phyloP scores from a whole-genome alignment of 1,140 invertebrate species.

The Drosophila nigromelanica region DNA sequence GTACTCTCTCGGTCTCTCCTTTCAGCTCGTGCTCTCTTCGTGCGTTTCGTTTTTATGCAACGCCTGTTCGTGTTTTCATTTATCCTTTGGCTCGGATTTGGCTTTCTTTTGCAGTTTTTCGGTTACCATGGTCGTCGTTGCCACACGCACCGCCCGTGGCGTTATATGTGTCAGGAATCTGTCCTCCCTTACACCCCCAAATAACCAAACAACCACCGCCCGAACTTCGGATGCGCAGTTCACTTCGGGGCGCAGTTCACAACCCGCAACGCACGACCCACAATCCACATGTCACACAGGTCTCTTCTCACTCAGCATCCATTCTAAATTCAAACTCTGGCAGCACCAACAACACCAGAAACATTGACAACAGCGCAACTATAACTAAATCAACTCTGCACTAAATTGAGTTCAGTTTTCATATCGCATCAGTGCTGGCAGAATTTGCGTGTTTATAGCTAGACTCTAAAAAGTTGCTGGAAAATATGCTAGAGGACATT shows the following conservation, averaged over 20 bases:
- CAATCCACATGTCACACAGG: constrained; percentile 30
- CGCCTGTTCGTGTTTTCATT: constrained; percentile 11
- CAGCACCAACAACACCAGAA: constrained; percentile 9
- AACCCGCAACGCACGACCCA: constrained; percentile 12
- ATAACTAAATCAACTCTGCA: constrained; percentile 15
- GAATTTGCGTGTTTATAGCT: background rate
- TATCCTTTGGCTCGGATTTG: constrained; percentile 7
- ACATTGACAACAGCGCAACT: constrained; percentile 23
- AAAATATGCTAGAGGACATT: no score
- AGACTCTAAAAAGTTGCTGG: background rate
- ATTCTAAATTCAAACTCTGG: constrained; percentile 23
- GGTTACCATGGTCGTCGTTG: constrained; percentile 67
- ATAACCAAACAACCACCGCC: constrained; percentile 35
- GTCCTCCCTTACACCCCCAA: constrained; percentile 26
- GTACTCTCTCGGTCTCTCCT: constrained; percentile 7
- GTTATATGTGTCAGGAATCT: constrained; percentile 68
- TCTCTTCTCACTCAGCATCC: constrained; percentile 24
- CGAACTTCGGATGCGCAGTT: constrained; percentile 24
- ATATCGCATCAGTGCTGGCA: constrained; percentile 1
- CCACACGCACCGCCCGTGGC: constrained; percentile 42
- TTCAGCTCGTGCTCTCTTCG: constrained; percentile 5
- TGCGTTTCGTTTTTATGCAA: constrained; percentile 37
- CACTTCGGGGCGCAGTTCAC: constrained; percentile 23
- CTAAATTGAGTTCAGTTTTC: constrained; percentile 12
- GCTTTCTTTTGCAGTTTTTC: constrained; percentile 39